Conservation (phyloP, 2,113 vertebrate species). For the Pimephales promelas region DNA sequence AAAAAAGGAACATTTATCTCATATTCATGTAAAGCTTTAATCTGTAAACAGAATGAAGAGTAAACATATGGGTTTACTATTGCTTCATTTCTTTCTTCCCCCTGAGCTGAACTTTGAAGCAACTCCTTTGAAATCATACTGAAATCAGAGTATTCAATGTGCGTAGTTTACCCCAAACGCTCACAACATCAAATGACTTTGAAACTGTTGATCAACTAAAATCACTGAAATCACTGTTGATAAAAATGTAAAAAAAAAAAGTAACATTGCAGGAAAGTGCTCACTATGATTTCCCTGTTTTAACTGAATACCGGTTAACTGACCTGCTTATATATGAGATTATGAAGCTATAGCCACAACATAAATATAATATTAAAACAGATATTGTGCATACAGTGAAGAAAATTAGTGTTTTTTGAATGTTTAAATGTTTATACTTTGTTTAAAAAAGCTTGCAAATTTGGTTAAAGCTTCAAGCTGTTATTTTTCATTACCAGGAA, state of each 20-base stretch:
- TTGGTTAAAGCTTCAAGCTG: no score
- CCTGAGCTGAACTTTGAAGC: background rate
- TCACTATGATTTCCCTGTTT: background rate
- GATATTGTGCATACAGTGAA: background rate
- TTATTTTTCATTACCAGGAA: no score
- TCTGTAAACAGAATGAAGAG: background rate
- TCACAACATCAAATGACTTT: background rate
- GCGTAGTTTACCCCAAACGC: background rate
- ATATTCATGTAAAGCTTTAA: background rate
- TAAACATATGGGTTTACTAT: background rate
- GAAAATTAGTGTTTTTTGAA: background rate
- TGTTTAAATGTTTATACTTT: background rate
- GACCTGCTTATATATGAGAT: background rate
- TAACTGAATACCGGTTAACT: background rate
- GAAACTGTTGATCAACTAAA: background rate
- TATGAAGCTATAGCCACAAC: background rate
- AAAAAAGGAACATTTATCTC: no score
- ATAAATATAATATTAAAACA: background rate
- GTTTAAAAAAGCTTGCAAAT: background rate
- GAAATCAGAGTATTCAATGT: conserved; percentile 20
- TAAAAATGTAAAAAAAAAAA: background rate
- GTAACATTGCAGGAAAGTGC: no score
- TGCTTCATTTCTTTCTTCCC: background rate
- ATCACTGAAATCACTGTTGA: background rate
- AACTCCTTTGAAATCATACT: conserved; percentile 36